phyloP scores from a whole-genome alignment of 1,140 invertebrate species.

The Tetragnatha versicolor region DNA sequence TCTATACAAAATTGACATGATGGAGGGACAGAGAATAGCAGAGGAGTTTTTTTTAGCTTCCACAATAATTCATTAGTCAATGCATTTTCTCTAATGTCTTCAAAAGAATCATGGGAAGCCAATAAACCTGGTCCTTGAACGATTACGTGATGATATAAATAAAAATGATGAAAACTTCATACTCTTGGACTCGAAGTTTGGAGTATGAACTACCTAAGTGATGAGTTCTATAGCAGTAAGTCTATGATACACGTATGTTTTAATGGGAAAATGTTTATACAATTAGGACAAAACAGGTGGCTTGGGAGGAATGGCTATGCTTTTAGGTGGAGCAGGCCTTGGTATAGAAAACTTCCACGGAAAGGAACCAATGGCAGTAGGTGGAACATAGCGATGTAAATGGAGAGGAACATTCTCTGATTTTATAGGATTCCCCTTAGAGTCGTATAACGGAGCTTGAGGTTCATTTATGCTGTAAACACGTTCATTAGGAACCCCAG shows the following conservation, averaged over 20 bases:
- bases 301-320: slow-evolving; percentile 32
- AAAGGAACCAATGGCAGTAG: slow-evolving; percentile 14
- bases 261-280: no score
- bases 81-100: no score
- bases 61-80: no score
- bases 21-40: no score
- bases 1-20: no score
- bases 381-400: slow-evolving; percentile 42
- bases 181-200: no score
- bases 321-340: slow-evolving; percentile 34
- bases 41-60: no score
- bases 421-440: slow-evolving; percentile 24
- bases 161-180: no score
- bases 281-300: slow-evolving; percentile 10
- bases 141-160: no score
- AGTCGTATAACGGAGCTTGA: slow-evolving; percentile 22
- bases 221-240: neutral
- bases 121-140: no score
- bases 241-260: neutral
- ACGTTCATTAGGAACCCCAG: neutral
- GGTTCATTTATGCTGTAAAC: slow-evolving; percentile 18
- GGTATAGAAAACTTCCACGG: slow-evolving; percentile 48
- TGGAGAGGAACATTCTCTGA: slow-evolving; percentile 49
- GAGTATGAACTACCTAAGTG: no score
- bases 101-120: no score